These are phyloP conservation scores for Euzophera pinguis DNA, from an alignment of 2,888 invertebrate genomes.

Conservation along the genomic window DNA sequence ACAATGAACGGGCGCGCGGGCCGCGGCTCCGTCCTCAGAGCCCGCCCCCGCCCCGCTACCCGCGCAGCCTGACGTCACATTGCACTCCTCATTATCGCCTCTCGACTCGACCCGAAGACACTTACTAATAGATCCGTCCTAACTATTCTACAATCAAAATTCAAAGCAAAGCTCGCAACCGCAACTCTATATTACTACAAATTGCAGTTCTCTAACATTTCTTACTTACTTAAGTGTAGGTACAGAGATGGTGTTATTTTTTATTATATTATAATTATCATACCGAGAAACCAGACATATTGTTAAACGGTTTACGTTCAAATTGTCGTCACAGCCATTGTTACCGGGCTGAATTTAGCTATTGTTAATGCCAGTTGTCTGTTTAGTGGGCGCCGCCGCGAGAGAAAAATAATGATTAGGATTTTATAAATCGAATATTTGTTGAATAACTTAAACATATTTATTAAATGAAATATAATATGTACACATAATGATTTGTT, in stretches of 20 bases:
- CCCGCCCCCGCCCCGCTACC: constrained; percentile 38
- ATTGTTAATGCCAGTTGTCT: constrained; percentile 24
- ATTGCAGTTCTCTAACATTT: neutral
- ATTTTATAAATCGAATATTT: neutral
- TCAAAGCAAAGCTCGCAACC: neutral
- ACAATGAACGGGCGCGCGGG: constrained; percentile 75
- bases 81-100: constrained; percentile 77
- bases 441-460: neutral
- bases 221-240: neutral
- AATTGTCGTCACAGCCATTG: constrained; percentile 22
- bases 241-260: constrained; percentile 1
- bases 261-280: constrained; percentile 10
- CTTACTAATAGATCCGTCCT: constrained; percentile 56
- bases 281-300: constrained; percentile 13
- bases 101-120: constrained; percentile 54
- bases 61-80: constrained; percentile 63
- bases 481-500: neutral
- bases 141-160: constrained; percentile 37
- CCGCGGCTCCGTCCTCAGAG: constrained; percentile 61
- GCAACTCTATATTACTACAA: neutral
- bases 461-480: neutral
- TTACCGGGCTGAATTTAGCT: constrained; percentile 20
- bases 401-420: neutral
- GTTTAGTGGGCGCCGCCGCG: constrained; percentile 17
- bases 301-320: constrained; percentile 13